Conservation (phyloP, 2,113 vertebrate species). For the Myiozetetes cayanensis region DNA sequence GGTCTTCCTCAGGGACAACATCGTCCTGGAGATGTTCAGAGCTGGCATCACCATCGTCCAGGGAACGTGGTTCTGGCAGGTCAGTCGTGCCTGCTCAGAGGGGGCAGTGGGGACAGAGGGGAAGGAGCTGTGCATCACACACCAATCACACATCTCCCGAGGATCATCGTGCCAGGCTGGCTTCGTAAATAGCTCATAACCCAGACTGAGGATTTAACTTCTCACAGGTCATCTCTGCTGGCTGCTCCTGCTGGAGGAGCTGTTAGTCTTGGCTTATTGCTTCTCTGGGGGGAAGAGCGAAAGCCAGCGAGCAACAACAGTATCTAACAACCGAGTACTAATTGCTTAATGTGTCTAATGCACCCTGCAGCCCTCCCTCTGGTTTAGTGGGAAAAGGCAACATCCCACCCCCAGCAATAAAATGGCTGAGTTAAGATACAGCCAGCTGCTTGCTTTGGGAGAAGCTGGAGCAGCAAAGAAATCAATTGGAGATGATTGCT, state of each 20-base stretch:
- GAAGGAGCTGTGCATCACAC: accelerated
- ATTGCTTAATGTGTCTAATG: slow-evolving; percentile 8
- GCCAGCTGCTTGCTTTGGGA: neutral
- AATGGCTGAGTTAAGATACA: neutral
- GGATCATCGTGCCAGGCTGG: neutral
- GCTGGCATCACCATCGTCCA: slow-evolving; percentile 84
- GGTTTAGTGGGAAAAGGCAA: neutral
- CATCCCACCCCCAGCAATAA: neutral
- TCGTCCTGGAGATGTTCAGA: slow-evolving; percentile 84
- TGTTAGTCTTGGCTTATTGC: neutral
- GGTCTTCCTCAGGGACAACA: slow-evolving; percentile 80
- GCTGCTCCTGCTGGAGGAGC: neutral
- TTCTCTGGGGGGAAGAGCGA: neutral
- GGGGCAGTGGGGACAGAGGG: neutral
- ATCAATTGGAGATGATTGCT: neutral
- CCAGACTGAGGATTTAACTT: neutral
- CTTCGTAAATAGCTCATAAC: neutral
- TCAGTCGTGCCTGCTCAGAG: slow-evolving; percentile 31
- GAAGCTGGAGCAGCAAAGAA: neutral
- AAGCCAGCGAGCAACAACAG: neutral
- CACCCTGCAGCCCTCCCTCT: neutral
- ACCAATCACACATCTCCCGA: neutral
- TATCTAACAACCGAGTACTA: neutral
- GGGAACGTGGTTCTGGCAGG: slow-evolving; percentile 97
- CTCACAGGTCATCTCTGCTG: neutral